Evolutionary conservation across 2,797 vertebrate species (phyloP), one percentile per base, ranked within the genome.

Genomic region (Streptopelia turtur): DNA sequence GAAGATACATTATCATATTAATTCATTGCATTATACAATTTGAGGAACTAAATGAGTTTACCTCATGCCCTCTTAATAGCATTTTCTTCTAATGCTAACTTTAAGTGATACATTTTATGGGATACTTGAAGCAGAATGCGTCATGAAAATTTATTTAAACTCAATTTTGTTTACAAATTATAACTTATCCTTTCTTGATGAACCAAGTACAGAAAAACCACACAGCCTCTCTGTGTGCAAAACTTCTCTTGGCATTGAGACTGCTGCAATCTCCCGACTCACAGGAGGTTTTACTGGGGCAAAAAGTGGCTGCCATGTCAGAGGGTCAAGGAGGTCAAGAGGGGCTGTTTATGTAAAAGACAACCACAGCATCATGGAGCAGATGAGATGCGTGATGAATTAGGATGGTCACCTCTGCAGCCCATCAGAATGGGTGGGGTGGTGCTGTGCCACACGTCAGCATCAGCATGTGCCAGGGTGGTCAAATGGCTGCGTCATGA

Each of bases 1-100:
- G 96, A 98, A 98, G 97, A 96, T 97, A 14, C 96, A 97, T 98
- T 98, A 98, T 97, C 97, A 98, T 98, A 98, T 98, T 98, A 97
- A 98, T 98, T 98, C 97, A 97, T 98, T 97, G 97, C 33, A 25
- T 98, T 98, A 97, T 95, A 97, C 97, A 97, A 97, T 98, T 97
- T 97, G 93, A 98, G 95, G 97, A 97, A 93, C 96, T 96, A 97
- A 98, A 97, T 98, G 97, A 97, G 97, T 97, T 97, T 98, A 98
- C 97, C 97, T 97, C 95, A 74, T 98, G 97, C 96, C 97, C 97
- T 96, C 91, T 97, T 98, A 98, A 98, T 98, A 97, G 87, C 94
- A 98, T 97, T 98, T 96, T 94, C 96, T 97, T 97, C 97, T 97
- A 98, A 98, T 97, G 95, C 87, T 95, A 92, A 92, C 94, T 97